Evolutionary conservation across 2,797 vertebrate species (phyloP).

Genomic region (Pangasius mekongensis): DNA sequence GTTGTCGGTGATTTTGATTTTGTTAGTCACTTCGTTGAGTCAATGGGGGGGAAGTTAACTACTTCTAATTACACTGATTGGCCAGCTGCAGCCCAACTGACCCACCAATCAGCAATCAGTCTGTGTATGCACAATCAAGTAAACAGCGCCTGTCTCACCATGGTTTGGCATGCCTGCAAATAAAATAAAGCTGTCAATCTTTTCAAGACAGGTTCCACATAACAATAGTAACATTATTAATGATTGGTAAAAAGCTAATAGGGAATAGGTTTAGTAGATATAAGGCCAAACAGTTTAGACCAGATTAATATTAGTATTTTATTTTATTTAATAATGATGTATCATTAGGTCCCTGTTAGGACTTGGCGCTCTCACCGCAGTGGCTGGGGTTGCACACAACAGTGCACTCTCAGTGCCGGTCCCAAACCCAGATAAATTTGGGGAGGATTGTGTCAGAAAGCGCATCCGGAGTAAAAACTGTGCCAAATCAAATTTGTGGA

Average conservation of each 20-base stretch:
- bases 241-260: background rate
- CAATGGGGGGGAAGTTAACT: conserved; percentile 61
- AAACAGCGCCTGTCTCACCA: conserved; percentile 12
- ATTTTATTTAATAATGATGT: background rate
- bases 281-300: background rate
- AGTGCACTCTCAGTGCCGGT: no score
- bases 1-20: conserved; percentile 51
- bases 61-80: conserved; percentile 76
- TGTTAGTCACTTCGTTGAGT: conserved; percentile 44
- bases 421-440: no score
- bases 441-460: no score
- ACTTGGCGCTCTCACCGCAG: no score
- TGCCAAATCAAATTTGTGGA: no score
- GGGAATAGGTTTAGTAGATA: background rate
- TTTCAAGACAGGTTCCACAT: background rate
- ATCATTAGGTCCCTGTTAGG: background rate
- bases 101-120: conserved; percentile 69
- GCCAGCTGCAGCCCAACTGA: conserved; percentile 57
- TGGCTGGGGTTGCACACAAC: no score
- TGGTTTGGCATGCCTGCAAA: conserved; percentile 1
- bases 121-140: conserved; percentile 30
- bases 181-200: background rate
- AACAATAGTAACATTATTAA: background rate
- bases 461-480: no score
- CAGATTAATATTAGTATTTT: background rate